These are phyloP conservation scores for Archivesica marissinica DNA, from an alignment of 1,140 invertebrate genomes.

Conservation along the genomic window DNA sequence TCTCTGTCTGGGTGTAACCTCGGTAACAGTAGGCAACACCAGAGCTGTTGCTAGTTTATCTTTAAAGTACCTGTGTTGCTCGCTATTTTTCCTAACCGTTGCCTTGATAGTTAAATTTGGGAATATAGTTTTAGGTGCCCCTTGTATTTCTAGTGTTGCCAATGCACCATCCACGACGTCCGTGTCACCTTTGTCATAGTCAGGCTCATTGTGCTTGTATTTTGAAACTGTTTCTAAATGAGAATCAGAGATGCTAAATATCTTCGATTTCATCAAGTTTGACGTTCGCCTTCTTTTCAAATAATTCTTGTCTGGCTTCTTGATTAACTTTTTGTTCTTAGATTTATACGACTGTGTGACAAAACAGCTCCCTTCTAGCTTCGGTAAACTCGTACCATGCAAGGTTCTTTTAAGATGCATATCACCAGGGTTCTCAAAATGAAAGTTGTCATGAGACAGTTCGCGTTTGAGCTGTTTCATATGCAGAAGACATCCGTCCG, in stretches of 20 bases:
- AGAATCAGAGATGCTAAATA: conserved; percentile 38
- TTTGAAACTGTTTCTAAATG: conserved; percentile 35
- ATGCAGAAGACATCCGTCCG: background rate
- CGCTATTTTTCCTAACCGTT: background rate
- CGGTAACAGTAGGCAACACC: conserved; percentile 39
- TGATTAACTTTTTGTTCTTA: background rate
- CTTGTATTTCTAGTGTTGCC: background rate
- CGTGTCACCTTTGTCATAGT: background rate
- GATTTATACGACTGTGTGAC: conserved; percentile 19
- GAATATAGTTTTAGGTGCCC: background rate
- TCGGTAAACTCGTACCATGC: background rate
- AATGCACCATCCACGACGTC: background rate
- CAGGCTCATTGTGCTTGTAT: conserved; percentile 1
- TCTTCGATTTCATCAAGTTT: conserved; percentile 25
- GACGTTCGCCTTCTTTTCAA: conserved; percentile 20
- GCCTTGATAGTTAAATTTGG: background rate
- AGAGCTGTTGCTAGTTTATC: conserved; percentile 28
- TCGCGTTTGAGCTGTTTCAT: conserved; percentile 39
- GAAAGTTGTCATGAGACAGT: conserved; percentile 27
- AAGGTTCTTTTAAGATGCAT: background rate
- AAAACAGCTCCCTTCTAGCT: background rate
- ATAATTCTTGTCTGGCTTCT: background rate
- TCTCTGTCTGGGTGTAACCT: conserved; percentile 14
- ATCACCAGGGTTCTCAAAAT: conserved; percentile 18
- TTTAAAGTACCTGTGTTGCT: conserved; percentile 47